Evolutionary conservation across 2,113 vertebrate genomes (phyloP).

Genomic region (Ictalurus furcatus): DNA sequence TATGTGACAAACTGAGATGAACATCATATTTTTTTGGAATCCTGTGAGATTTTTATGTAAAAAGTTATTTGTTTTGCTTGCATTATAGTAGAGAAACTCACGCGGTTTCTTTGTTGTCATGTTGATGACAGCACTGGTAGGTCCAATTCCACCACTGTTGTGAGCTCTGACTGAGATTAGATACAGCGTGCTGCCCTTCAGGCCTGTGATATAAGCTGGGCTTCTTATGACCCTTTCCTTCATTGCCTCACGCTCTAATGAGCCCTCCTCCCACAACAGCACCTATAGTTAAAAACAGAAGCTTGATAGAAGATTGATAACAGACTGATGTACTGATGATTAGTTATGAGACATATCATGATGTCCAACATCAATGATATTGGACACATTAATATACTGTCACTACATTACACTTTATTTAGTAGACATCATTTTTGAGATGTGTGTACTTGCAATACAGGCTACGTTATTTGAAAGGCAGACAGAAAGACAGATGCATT

Average conservation of each 20-base stretch:
- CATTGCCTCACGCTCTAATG: conserved; percentile 75
- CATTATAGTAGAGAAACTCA: conserved; percentile 66
- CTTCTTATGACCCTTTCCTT: conserved; percentile 77
- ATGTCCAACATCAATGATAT: not conserved
- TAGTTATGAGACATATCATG: not conserved
- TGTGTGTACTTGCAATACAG: not conserved
- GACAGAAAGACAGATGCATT: not conserved
- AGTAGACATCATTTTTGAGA: not conserved
- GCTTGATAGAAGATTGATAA: not conserved
- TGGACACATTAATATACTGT: not conserved
- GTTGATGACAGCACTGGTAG: conserved; percentile 76
- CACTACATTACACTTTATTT: not conserved
- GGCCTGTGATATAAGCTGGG: conserved; percentile 75
- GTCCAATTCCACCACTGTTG: conserved; percentile 86
- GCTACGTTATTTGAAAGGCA: not conserved
- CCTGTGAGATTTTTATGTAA: not conserved
- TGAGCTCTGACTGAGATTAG: conserved; percentile 82
- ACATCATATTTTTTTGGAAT: not conserved
- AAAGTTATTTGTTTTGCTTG: not conserved
- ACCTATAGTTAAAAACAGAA: conserved; percentile 70
- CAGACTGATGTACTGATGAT: not conserved
- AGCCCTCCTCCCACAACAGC: conserved; percentile 82
- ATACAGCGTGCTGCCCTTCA: conserved; percentile 81
- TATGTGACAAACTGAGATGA: not conserved
- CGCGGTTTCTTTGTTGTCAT: conserved; percentile 91